A percentile compares a stretch with the other conserved stretches of the same genome.
Evolutionary conservation across 37 sponge, comb jelly and placozoan genomes (phyloP).

Genomic region (Crambe crambe): DNA sequence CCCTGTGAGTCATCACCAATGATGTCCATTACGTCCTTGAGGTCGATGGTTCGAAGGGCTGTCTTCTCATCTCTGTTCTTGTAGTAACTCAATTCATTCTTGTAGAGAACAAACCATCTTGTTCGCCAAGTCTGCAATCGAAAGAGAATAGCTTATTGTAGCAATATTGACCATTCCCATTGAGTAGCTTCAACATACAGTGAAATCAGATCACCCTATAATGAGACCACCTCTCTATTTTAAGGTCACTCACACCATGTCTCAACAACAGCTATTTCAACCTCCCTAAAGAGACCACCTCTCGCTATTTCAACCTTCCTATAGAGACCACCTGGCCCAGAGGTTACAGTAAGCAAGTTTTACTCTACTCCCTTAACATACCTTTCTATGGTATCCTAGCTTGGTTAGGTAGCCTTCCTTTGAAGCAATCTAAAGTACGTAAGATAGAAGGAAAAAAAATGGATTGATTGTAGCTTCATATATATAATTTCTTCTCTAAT

Average conservation of each 20-base stretch:
- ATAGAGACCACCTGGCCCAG: too few relatives aligned
- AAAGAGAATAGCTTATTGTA: too few relatives aligned
- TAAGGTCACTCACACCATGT: too few relatives aligned
- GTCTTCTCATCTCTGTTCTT: constrained; percentile 54
- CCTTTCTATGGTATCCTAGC: constrained; percentile 61
- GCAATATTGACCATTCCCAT: background rate
- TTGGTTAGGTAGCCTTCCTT: constrained; percentile 83
- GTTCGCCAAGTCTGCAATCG: constrained; percentile 51
- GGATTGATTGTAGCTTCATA: too few relatives aligned
- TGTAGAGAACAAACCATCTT: constrained; percentile 80
- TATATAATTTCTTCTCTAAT: too few relatives aligned
- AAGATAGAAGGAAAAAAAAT: too few relatives aligned
- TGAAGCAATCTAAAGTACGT: constrained; percentile 56
- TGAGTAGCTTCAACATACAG: background rate
- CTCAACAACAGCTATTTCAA: too few relatives aligned
- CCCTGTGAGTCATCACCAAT: constrained; percentile 38
- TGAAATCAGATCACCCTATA: constrained; percentile 1
- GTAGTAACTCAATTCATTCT: constrained; percentile 77
- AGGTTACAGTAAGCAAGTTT: too few relatives aligned
- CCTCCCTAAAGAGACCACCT: background rate
- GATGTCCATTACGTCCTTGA: constrained; percentile 49
- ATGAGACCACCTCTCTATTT: background rate
- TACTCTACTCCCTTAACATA: too few relatives aligned
- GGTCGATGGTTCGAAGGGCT: constrained; percentile 50
- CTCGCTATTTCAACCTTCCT: background rate